Base-by-base conservation (phyloP, 2,113 vertebrate species). In the Aepyceros melampus region DNA sequence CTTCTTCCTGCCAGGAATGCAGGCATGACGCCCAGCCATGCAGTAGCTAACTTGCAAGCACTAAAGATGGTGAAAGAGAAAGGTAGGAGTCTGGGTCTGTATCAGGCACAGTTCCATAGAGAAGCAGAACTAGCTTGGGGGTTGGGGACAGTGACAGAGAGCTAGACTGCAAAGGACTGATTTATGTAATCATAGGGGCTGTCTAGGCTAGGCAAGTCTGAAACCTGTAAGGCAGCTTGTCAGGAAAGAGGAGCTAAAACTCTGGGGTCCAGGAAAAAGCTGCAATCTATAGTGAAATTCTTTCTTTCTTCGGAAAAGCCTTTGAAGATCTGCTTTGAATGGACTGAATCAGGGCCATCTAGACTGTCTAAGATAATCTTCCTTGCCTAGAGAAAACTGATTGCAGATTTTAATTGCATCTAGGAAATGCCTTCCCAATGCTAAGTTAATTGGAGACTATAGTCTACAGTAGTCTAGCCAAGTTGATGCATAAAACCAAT, bases 371-470 rank as follows among this genome's bases (percentile, higher is more conserved):
- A 36, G 33, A 49, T 47, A 94, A 81, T 51, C 56, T 91, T 82
- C 55, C 16, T 43, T 78, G 27, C 27, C 78, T 92, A 91, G 82
- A 56, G 40, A 79, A 60, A 94, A 95, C 15, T 74, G 45, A 84
- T 76, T 85, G 74, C 43, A 74, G 31, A 60, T 31, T 58, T 62
- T n/a, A 86, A 51, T 64, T n/a, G 55, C 25, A 56, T 43, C 51
- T 85, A 64, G 19, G 43, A 76, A 53, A 36, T 33, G 91, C 36
- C 4, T 76, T 93, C 43, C 53, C 7, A 67, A 58, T 43, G 58
- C 45, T 55, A 78, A 40, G 56, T 51, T 83, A 93, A 93, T 36
- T 36, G 51, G 33, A 13, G 17, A 47, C 23, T 40, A n/a, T 7
- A 53, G 19, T 51, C 45, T 33, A 81, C 51, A 81, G 78, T 36